Evolutionary conservation across 2,888 invertebrate species (phyloP).

Genomic region (Strigamia crassipes): DNA sequence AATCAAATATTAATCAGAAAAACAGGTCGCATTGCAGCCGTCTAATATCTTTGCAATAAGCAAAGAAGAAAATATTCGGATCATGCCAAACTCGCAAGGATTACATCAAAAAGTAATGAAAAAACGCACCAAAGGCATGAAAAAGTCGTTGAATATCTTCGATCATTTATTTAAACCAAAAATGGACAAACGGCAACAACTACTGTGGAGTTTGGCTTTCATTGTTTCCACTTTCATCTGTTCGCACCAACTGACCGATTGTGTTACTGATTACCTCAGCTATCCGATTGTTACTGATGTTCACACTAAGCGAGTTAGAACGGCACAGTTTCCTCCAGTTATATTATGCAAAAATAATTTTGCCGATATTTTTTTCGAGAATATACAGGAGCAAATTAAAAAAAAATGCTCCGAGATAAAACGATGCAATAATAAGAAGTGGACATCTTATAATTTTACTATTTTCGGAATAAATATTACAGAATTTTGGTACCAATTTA

Average conservation of each 20-base stretch:
- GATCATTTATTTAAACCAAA: background rate
- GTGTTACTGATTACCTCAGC: background rate
- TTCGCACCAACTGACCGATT: background rate
- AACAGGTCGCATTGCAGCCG: too few species aligned
- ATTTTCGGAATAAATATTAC: background rate
- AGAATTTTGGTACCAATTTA: background rate
- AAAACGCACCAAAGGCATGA: background rate
- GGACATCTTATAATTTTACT: background rate
- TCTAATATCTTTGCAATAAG: background rate
- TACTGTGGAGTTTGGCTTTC: background rate
- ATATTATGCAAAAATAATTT: background rate
- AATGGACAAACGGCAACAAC: background rate
- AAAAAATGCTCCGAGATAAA: background rate
- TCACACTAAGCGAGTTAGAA: background rate
- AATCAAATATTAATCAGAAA: background rate
- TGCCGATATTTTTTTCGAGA: background rate
- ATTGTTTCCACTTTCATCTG: background rate
- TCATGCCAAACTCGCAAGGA: background rate
- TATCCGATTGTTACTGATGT: slow-evolving; percentile 5
- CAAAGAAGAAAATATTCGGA: background rate
- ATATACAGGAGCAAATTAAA: background rate
- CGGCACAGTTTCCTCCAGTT: background rate
- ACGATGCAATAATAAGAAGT: background rate
- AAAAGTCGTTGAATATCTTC: background rate
- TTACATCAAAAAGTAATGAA: background rate